Evolutionary conservation across 37 sponge, comb jelly and placozoan species (phyloP), one percentile per base, ranked within the genome.

Genomic region (Aplysina aerophoba): DNA sequence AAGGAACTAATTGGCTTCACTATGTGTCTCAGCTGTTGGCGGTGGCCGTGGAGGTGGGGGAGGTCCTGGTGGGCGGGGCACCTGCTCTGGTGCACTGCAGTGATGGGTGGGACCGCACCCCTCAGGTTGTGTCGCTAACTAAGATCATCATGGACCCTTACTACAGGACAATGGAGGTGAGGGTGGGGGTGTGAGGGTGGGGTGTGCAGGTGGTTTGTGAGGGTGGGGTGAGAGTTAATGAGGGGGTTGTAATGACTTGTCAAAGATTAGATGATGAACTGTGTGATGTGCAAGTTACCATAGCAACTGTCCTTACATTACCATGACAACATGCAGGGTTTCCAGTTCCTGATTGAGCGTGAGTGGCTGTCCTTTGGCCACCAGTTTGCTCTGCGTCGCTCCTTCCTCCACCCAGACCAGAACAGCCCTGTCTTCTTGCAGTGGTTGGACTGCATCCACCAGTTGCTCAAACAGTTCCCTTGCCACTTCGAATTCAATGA

Each of bases 81-180:
- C 95, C 98, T 16, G 90, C 95, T n/a, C 88, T 97, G 59, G 90
- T 97, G 55, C 98, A 97, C 90, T 97, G 98, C 84, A 90, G 89
- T 44, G 98, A 97, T 88, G 98, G 98, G 0, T 97, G 98, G 98
- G 98, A 97, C 81, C 68, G 98, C 17, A 97, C 98, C 37, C 36
- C 96, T 3, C 98, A 97, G 85, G 79, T 95, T 0, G 89, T 92
- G 5, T 55, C 98, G 5, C 86, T 97, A 33, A 89, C 98, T 19
- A 87, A 97, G 80, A 72, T 97, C 33, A 79, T 97, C 81, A 44
- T 95, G 59, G 98, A 97, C 58, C 94, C 98, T 0, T 93, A 86
- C 66, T 97, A 97, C 68, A 82, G 98, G 19, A 96, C 97, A n/a
- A 86, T 94, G 0, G 83, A 94, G 89, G 94, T 93, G 39, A 20